Evolutionary conservation across 2,888 invertebrate genomes (phyloP).

Genomic region (Eurois occulta): DNA sequence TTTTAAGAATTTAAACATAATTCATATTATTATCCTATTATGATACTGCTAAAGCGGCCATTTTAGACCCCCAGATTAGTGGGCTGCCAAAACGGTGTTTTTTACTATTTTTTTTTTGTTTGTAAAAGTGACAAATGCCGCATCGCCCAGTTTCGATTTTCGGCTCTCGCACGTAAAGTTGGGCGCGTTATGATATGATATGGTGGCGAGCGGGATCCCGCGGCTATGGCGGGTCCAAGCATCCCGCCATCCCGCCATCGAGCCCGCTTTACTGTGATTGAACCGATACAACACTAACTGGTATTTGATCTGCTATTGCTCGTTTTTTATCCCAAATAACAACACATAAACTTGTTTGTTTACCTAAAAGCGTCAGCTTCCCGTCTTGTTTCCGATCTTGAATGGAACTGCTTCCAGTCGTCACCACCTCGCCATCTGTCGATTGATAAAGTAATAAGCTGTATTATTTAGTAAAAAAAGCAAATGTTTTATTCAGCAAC

Average conservation of each 20-base stretch:
- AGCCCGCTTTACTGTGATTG: constrained; percentile 67
- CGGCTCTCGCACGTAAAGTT: constrained; percentile 51
- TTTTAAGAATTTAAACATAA: no score
- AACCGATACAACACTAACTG: constrained; percentile 60
- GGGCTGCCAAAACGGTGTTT: neutral
- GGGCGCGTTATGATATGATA: constrained; percentile 73
- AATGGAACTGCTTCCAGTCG: constrained; percentile 5
- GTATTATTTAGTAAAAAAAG: constrained; percentile 60
- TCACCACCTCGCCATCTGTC: constrained; percentile 57
- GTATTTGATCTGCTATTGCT: constrained; percentile 59
- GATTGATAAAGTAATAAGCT: constrained; percentile 60
- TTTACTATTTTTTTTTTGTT: neutral
- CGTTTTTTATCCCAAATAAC: constrained; percentile 22
- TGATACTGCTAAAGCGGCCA: no score
- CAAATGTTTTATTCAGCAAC: constrained; percentile 59
- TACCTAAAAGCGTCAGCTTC: constrained; percentile 38
- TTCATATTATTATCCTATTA: no score
- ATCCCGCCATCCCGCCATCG: constrained; percentile 43
- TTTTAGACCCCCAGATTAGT: no score
- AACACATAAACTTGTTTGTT: constrained; percentile 48
- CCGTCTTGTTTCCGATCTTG: constrained; percentile 2
- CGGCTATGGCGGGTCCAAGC: constrained; percentile 54
- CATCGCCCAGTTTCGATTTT: constrained; percentile 28
- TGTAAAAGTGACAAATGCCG: constrained; percentile 19
- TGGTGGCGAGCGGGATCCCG: constrained; percentile 76